Evolutionary conservation across 1,140 invertebrate genomes (phyloP).

Genomic region (Cyclargus thomasi): DNA sequence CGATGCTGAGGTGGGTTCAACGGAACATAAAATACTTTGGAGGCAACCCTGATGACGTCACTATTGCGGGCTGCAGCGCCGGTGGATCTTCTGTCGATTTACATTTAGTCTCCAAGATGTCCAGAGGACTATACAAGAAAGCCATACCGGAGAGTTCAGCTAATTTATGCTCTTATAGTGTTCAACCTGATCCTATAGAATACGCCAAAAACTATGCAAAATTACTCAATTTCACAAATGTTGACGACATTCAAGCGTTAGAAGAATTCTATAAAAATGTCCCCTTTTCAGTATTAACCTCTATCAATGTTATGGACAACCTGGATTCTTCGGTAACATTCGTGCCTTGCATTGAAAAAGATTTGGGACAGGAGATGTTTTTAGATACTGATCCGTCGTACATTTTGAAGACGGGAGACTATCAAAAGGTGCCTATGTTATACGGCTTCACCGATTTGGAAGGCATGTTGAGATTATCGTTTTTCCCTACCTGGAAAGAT

Average conservation of each 20-base stretch:
- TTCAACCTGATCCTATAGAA: slow-evolving; percentile 34
- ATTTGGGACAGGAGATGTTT: slow-evolving; percentile 18
- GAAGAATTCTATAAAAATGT: slow-evolving; percentile 20
- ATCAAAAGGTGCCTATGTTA: slow-evolving; percentile 25
- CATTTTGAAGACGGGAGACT: slow-evolving; percentile 18
- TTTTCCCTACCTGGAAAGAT: slow-evolving; percentile 21
- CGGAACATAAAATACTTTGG: slow-evolving; percentile 42
- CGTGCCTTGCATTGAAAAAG: slow-evolving; percentile 20
- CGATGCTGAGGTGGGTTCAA: slow-evolving; percentile 38
- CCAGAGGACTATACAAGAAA: slow-evolving; percentile 39
- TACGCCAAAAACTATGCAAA: slow-evolving; percentile 31
- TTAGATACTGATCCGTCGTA: slow-evolving; percentile 17
- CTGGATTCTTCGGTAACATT: slow-evolving; percentile 17
- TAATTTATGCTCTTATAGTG: slow-evolving; percentile 20
- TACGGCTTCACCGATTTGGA: slow-evolving; percentile 30
- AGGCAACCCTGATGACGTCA: slow-evolving; percentile 43
- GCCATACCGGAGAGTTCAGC: slow-evolving; percentile 37
- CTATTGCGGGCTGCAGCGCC: slow-evolving; percentile 41
- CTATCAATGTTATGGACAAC: slow-evolving; percentile 15
- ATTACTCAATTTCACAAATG: slow-evolving; percentile 26
- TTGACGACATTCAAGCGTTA: slow-evolving; percentile 29
- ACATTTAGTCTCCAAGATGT: slow-evolving; percentile 32
- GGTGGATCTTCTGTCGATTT: slow-evolving; percentile 36
- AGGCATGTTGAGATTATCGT: slow-evolving; percentile 12
- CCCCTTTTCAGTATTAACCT: slow-evolving; percentile 7